A percentile compares a stretch with the other conserved stretches of the same genome.
Evolutionary conservation across 2,888 invertebrate genomes (phyloP).

Genomic region (Lithosia quadra): DNA sequence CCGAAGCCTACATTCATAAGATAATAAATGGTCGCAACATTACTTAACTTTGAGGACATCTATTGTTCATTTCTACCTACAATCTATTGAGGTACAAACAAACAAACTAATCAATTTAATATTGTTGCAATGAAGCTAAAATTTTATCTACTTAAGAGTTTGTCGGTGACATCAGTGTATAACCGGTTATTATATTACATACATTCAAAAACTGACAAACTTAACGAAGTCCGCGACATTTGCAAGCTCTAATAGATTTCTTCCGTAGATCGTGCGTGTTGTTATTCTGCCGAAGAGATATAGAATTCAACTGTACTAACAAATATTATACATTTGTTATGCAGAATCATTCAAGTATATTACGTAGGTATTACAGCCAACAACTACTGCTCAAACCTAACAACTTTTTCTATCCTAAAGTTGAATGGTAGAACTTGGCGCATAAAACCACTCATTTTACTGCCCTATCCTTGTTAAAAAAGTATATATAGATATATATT

Average conservation of each 20-base stretch:
- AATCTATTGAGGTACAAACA: background rate
- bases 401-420: too few relatives aligned
- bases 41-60: slow-evolving; percentile 4
- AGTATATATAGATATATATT: too few relatives aligned
- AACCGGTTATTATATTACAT: background rate
- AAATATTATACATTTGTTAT: too few relatives aligned
- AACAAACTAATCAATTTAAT: background rate
- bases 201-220: background rate
- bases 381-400: too few relatives aligned
- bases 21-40: slow-evolving; percentile 4
- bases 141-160: background rate
- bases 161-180: background rate
- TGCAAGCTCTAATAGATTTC: background rate
- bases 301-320: background rate
- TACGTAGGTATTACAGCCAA: too few relatives aligned
- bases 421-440: background rate
- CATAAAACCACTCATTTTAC: too few relatives aligned
- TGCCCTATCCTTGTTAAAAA: too few relatives aligned
- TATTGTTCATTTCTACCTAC: background rate
- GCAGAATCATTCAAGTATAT: too few relatives aligned
- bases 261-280: background rate
- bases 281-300: background rate
- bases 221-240: background rate
- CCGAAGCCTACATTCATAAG: slow-evolving; percentile 1
- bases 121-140: background rate